These are phyloP conservation scores for Taurulus bubalis DNA, from an alignment of 2,113 vertebrate genomes.

Conservation along the genomic window DNA sequence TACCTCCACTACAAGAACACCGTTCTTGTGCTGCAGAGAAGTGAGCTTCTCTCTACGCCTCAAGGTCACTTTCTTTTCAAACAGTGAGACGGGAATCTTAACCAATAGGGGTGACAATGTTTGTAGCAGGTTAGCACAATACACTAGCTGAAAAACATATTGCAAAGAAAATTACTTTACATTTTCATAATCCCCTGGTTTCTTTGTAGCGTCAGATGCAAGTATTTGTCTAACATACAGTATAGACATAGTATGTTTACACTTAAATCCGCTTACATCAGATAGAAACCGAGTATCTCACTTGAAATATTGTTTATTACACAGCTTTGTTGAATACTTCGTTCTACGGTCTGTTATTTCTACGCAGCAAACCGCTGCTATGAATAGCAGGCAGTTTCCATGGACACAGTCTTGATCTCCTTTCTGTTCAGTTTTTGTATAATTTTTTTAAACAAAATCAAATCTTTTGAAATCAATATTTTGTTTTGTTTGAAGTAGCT, in stretches of 20 bases:
- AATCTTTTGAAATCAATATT: no score
- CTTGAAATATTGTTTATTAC: background rate
- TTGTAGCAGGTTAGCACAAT: background rate
- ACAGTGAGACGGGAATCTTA: background rate
- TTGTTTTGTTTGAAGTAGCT: background rate
- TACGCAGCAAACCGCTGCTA: no score
- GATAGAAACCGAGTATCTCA: background rate
- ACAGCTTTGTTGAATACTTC: background rate
- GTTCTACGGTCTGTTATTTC: background rate
- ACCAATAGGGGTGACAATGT: background rate
- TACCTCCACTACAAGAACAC: background rate
- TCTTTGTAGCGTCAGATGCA: background rate
- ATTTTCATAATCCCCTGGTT: background rate
- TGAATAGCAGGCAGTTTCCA: no score
- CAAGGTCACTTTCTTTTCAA: slow-evolving; percentile 1
- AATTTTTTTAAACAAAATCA: background rate
- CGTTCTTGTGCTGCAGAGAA: slow-evolving; percentile 10
- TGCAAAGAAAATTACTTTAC: background rate
- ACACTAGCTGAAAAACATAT: background rate
- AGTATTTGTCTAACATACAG: background rate
- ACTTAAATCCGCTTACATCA: background rate
- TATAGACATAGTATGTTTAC: background rate
- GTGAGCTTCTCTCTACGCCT: slow-evolving; percentile 5
- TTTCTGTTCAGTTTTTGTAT: background rate
- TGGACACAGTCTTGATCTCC: background rate